Base-by-base conservation (phyloP, 2,113 vertebrate genomes). In the Atrichornis clamosus region DNA sequence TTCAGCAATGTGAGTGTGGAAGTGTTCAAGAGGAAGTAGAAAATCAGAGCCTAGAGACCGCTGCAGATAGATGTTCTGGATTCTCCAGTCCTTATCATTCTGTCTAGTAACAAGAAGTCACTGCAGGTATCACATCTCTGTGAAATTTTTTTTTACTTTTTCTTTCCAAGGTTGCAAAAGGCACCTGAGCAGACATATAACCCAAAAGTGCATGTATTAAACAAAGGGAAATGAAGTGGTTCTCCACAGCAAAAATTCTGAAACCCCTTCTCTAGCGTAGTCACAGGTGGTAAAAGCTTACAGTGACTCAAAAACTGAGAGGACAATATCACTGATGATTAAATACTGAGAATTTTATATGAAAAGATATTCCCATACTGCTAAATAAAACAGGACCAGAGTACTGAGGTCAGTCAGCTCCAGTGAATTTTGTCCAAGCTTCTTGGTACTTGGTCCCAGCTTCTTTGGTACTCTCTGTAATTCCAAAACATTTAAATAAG, bases 221-320 rank as follows among this genome's bases (percentile, higher is more conserved):
- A n/a, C 4, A 65, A 75, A 84, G 3, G 5, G 18, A 39, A 2
- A 5, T 5, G 2, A 85, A 46, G 1, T 47, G 7, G 6, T 19
- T 80, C 28, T 62, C 53, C 22, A 7, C 4, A 59, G 37, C 37
- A 0, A 7, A 81, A 50, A 81, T 44, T 39, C 26, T 64, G 65
- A 90, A 58, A 4, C 64, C 13, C 5, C 13, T 72, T 2, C 7
- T 35, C 49, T 44, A 27, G 10, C 1, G 10, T 22, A 18, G 28
- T 32, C 33, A 63, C 9, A 39, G 23, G 5, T 30, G 5, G 6
- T 53, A 39, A 70, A 79, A 87, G 0, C 13, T 76, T 69, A 52
- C 9, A 56, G 4, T 10, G 12, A 74, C 70, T 69, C 1, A 41
- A 70, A 80, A 91, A 56, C 11, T 33, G 9, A 56, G 15, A 22